phyloP scores from a whole-genome alignment of 2,113 vertebrate genomes.

The Sander lucioperca region DNA sequence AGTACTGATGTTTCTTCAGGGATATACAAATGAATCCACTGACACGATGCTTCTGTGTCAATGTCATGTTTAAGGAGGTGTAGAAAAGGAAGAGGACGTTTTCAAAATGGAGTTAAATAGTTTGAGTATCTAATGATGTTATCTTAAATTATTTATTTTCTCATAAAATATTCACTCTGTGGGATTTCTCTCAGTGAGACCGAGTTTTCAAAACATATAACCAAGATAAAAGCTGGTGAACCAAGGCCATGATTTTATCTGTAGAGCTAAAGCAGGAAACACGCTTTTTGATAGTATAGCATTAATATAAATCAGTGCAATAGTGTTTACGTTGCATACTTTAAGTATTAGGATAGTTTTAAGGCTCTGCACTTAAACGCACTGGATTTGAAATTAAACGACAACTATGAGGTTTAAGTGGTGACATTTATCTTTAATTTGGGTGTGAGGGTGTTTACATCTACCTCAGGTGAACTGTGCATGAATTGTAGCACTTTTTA shows the following conservation, averaged over 20 bases:
- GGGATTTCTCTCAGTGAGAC: constrained; percentile 37
- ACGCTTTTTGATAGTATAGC: neutral
- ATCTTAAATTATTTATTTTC: constrained; percentile 64
- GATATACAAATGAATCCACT: constrained; percentile 23
- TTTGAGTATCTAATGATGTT: constrained; percentile 62
- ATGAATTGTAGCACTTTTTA: neutral
- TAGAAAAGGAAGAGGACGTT: constrained; percentile 34
- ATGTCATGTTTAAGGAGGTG: constrained; percentile 29
- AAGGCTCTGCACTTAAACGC: neutral
- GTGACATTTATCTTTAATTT: neutral
- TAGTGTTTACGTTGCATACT: neutral
- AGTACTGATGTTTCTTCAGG: constrained; percentile 11
- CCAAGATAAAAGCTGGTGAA: neutral
- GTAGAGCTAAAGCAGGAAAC: neutral
- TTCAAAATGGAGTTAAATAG: constrained; percentile 58
- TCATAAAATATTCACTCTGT: constrained; percentile 62
- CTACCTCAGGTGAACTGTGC: neutral
- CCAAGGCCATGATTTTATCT: neutral
- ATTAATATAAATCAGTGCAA: neutral
- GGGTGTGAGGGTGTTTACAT: neutral
- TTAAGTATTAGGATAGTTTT: neutral
- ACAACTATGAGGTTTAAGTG: neutral
- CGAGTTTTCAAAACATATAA: constrained; percentile 46
- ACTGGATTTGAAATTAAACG: neutral
- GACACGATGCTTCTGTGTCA: constrained; percentile 26